Base-by-base conservation (phyloP, 2,113 vertebrate species). In the Apistogramma diplotaenia region DNA sequence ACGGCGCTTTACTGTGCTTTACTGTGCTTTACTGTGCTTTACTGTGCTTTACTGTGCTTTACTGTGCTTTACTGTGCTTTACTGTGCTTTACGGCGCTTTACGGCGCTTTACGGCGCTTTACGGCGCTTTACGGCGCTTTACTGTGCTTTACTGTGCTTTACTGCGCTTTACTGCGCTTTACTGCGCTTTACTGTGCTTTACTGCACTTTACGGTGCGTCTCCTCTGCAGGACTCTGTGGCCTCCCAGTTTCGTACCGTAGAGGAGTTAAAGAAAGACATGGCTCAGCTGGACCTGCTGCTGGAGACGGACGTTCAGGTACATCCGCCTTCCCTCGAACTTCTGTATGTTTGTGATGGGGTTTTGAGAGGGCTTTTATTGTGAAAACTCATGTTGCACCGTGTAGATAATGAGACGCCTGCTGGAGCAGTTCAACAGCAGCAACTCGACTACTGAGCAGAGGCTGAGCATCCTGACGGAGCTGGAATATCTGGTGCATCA, bases 401-500 rank as follows among this genome's bases (percentile, higher is more conserved):
- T 29, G 61, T 56, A 99, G 95, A 96, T 99, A 81, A 96, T 99
- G 95, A 92, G 90, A 21, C 96, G 96, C 54, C 91, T 99, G 84
- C 93, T 99, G 85, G 89, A 94, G 72, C 96, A 96, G 79, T 95
- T 97, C 77, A 97, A 97, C 89, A 96, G 92, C 91, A 97, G 95
- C 77, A 91, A 70, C 80, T 94, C 94, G 4, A 96, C 96, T 0
- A 87, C 95, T 58, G 96, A 97, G 59, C 96, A 98, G 78, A 96
- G 93, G 85, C 91, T 98, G 40, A 93, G 89, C 0, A 95, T 97
- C 0, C 96, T 99, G 87, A 94, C 94, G 55, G 97, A 99, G 88
- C 96, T 99, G 1, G 98, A 99, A 78, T 99, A 99, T 86, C 96
- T 99, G 74, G 98, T 99, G 76, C 98, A 99, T 89, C 97, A 99